phyloP scores from a whole-genome alignment of 1,140 invertebrate species.

The Odontomachus brunneus region DNA sequence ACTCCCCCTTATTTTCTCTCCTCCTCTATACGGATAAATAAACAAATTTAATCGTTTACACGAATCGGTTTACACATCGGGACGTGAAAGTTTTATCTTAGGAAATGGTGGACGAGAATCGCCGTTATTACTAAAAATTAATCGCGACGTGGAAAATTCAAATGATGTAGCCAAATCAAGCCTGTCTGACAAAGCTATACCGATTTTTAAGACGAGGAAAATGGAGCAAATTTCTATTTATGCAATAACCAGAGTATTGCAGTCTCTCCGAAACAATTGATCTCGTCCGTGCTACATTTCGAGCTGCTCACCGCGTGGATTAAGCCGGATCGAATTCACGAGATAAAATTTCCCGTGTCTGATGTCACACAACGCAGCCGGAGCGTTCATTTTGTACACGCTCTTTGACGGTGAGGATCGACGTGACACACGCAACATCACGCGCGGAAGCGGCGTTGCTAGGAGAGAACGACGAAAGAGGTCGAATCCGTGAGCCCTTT shows the following conservation, averaged over 20 bases:
- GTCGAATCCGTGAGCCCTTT: conserved; percentile 83
- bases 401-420: neutral
- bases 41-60: neutral
- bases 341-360: conserved; percentile 1
- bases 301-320: conserved; percentile 1
- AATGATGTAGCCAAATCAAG: too few species aligned
- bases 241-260: too few species aligned
- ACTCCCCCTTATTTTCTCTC: too few species aligned
- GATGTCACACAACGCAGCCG: neutral
- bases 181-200: too few species aligned
- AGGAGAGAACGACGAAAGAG: conserved; percentile 65
- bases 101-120: too few species aligned
- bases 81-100: too few species aligned
- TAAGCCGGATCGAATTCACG: neutral
- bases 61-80: too few species aligned
- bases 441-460: conserved; percentile 8
- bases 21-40: neutral
- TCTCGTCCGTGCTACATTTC: neutral
- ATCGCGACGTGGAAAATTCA: too few species aligned
- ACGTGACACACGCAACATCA: neutral
- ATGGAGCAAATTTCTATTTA: too few species aligned
- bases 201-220: too few species aligned
- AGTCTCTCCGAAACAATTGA: neutral
- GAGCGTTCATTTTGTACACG: conserved; percentile 4
- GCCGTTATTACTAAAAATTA: too few species aligned